These are phyloP conservation scores for Ophioninae sp. DNA, from an alignment of 2,888 invertebrate species.

Conservation along the genomic window DNA sequence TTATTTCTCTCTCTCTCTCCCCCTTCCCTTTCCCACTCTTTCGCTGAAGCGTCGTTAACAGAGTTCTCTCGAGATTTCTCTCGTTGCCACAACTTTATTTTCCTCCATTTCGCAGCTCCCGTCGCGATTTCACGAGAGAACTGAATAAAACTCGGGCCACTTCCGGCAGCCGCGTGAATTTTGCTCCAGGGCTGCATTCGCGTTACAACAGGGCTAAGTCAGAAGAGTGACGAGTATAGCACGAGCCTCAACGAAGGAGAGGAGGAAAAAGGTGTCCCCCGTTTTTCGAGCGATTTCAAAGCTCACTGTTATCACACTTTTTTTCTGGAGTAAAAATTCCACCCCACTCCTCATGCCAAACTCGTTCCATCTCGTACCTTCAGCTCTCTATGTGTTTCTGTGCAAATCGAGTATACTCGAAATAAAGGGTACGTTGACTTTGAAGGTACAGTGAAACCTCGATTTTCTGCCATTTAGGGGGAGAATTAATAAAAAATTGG, in stretches of 20 bases:
- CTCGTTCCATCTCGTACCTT: not conserved
- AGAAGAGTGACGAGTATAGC: slow-evolving; percentile 27
- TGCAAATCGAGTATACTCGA: not conserved
- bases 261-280: slow-evolving; percentile 43
- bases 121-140: slow-evolving; percentile 66
- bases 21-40: slow-evolving; percentile 5
- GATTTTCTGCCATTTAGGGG: too few species aligned
- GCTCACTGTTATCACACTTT: slow-evolving; percentile 66
- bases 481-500: too few species aligned
- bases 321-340: slow-evolving; percentile 56
- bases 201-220: slow-evolving; percentile 48
- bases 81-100: slow-evolving; percentile 42
- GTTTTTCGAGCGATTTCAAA: slow-evolving; percentile 41
- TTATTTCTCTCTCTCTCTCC: not conserved
- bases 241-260: slow-evolving; percentile 36
- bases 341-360: slow-evolving; percentile 8
- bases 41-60: slow-evolving; percentile 46
- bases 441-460: not conserved
- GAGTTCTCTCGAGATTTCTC: slow-evolving; percentile 34
- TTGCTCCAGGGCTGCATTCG: slow-evolving; percentile 54
- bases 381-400: not conserved
- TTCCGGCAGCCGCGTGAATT: slow-evolving; percentile 57
- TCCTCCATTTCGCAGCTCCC: slow-evolving; percentile 36
- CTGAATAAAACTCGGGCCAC: slow-evolving; percentile 72
- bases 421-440: slow-evolving; percentile 15